A percentile compares a stretch with the other conserved stretches of the same genome.
These are phyloP conservation scores for Eupeodes luniger DNA, from an alignment of 2,888 invertebrate species.

Conservation along the genomic window DNA sequence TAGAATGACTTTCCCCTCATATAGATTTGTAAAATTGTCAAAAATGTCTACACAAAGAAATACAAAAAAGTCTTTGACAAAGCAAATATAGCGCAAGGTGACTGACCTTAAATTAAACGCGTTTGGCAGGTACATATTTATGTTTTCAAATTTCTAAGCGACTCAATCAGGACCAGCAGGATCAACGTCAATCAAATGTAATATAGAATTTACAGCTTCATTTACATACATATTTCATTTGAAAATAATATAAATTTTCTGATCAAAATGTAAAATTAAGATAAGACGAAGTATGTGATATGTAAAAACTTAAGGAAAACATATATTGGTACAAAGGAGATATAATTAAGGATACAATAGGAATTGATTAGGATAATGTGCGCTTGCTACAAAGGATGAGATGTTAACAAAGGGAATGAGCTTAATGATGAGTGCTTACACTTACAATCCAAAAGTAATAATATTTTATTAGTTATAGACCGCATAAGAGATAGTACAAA, in stretches of 20 bases:
- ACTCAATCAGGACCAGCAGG: too few species aligned
- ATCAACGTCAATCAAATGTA: too few species aligned
- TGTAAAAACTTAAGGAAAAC: not conserved
- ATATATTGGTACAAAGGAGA: not conserved
- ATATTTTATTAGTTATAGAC: conserved; percentile 6
- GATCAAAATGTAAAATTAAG: not conserved
- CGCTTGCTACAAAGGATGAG: not conserved
- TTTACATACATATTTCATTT: not conserved
- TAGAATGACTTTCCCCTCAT: too few species aligned
- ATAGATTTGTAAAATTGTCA: too few species aligned
- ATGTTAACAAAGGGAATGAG: not conserved
- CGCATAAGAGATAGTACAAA: conserved; percentile 15
- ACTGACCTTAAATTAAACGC: too few species aligned
- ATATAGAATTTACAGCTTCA: too few species aligned
- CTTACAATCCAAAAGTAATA: conserved; percentile 50
- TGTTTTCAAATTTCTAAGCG: too few species aligned
- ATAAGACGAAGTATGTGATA: not conserved
- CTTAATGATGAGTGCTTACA: conserved; percentile 23
- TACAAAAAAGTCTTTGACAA: too few species aligned
- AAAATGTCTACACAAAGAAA: too few species aligned
- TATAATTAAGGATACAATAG: not conserved
- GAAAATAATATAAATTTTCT: not conserved
- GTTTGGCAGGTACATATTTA: too few species aligned
- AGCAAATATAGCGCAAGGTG: too few species aligned
- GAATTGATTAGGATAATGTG: not conserved